phyloP scores from a whole-genome alignment of 2,113 vertebrate genomes.

The Trichomycterus rosablanca region DNA sequence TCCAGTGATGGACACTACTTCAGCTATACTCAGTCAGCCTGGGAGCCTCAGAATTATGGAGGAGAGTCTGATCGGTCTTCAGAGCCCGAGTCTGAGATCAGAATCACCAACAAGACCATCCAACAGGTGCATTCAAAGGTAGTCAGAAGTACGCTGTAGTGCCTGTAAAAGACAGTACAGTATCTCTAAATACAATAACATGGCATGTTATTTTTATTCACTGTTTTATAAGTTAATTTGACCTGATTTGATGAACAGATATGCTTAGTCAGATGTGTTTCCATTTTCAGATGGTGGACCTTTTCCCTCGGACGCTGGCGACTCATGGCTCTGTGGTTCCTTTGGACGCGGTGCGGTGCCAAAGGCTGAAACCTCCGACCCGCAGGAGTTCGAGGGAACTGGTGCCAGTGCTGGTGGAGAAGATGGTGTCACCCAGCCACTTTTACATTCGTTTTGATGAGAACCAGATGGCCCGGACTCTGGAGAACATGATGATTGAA shows the following conservation, averaged over 20 bases:
- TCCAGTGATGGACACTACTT: slow-evolving; percentile 31
- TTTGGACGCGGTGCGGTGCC: slow-evolving; percentile 73
- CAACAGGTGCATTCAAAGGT: slow-evolving; percentile 37
- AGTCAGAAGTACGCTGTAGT: too few species aligned
- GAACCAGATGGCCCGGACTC: slow-evolving; percentile 60
- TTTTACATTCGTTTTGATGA: slow-evolving; percentile 79
- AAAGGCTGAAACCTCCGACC: slow-evolving; percentile 68
- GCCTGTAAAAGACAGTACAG: too few species aligned
- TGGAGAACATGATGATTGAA: slow-evolving; percentile 86
- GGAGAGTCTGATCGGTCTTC: too few species aligned
- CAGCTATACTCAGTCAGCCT: slow-evolving; percentile 43
- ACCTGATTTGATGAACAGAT: too few species aligned
- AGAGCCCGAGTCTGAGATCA: slow-evolving; percentile 15
- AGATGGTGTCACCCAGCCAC: slow-evolving; percentile 72
- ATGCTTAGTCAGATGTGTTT: background rate
- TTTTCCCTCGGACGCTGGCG: slow-evolving; percentile 44
- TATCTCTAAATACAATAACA: too few species aligned
- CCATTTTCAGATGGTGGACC: slow-evolving; percentile 48
- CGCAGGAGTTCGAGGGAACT: slow-evolving; percentile 58
- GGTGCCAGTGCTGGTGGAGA: slow-evolving; percentile 75
- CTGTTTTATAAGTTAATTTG: too few species aligned
- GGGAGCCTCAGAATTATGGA: slow-evolving; percentile 45
- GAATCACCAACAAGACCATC: slow-evolving; percentile 25
- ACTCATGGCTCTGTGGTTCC: slow-evolving; percentile 60
- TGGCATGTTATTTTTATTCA: too few species aligned